Base-by-base conservation (phyloP, 2,113 vertebrate genomes). In the Thamnophis sirtalis region DNA sequence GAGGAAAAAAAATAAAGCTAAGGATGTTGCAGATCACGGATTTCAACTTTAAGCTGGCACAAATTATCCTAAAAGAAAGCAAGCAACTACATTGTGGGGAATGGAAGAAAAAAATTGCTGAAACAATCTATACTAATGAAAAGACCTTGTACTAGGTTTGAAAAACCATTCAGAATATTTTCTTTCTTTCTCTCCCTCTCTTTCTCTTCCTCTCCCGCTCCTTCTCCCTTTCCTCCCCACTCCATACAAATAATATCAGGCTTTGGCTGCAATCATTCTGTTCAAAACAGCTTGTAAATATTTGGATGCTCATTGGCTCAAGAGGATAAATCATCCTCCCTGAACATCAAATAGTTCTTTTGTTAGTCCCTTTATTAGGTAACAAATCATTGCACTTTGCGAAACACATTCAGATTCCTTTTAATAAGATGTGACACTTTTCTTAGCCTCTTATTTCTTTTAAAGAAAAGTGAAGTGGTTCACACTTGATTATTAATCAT, bases 221-320 rank as follows among this genome's bases (percentile, higher is more conserved):
- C 15, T 15, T 38, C 92, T 93, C 88, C 1, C 53, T 43, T 84
- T 91, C 94, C 28, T 80, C 68, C 33, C 33, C 33, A 21, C 17
- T 1, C 33, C 33, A 43, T 80, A 38, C 17, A 80, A 95, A 94
- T 89, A 88, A 93, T 92, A 94, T 89, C 89, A 91, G 95, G 96
- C 95, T 94, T 94, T 93, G 51, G 91, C 96, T 91, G 91, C 93
- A 94, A 50, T 94, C 96, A 92, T 92, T 92, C 96, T 96, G 91
- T 94, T 73, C 21, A 55, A 0, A 54, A 94, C 96, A 97, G 95
- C 96, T 97, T 97, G 96, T 95, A 94, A 95, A 91, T 95, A 95
- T 96, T 96, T 96, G 96, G 96, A 93, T 97, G 96, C 93, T 95
- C 96, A 95, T 91, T 97, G 95, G 96, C 95, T 96, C 96, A 96